These are phyloP conservation scores for Macropus fuliginosus DNA, from an alignment of 2,797 vertebrate genomes.

Conservation along the genomic window DNA sequence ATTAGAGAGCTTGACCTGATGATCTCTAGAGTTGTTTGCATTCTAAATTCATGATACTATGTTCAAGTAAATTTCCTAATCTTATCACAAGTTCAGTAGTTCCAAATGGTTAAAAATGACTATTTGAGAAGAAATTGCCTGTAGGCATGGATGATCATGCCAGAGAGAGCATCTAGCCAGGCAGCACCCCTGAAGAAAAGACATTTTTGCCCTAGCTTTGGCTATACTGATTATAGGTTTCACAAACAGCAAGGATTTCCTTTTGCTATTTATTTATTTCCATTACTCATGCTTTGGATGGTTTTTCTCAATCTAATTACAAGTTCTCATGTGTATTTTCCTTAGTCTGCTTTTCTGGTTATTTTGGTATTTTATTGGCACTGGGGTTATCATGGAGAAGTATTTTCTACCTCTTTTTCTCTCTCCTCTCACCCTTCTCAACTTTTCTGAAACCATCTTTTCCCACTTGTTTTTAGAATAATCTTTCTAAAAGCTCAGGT, in stretches of 20 bases:
- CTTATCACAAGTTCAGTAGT: background rate
- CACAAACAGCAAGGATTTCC: background rate
- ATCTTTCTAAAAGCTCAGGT: background rate
- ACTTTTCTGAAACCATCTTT: constrained; percentile 20
- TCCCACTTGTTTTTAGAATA: background rate
- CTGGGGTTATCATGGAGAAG: background rate
- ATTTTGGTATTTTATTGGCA: background rate
- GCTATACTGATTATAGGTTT: constrained; percentile 27
- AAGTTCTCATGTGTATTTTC: constrained; percentile 30
- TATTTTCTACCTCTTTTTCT: background rate
- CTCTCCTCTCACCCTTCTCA: background rate
- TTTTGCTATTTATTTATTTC: constrained; percentile 25
- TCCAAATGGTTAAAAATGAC: background rate
- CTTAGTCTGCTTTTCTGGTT: background rate
- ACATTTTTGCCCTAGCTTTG: background rate
- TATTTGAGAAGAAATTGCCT: background rate
- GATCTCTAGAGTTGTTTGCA: background rate
- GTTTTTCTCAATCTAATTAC: constrained; percentile 16
- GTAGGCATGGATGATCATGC: background rate
- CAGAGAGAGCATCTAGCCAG: constrained; percentile 7
- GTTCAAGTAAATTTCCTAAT: background rate
- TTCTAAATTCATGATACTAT: background rate
- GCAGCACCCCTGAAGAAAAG: background rate
- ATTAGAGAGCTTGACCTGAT: background rate
- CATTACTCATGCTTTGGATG: background rate